Conservation (phyloP, 2,113 vertebrate genomes). For the Thinocorus orbignyianus region DNA sequence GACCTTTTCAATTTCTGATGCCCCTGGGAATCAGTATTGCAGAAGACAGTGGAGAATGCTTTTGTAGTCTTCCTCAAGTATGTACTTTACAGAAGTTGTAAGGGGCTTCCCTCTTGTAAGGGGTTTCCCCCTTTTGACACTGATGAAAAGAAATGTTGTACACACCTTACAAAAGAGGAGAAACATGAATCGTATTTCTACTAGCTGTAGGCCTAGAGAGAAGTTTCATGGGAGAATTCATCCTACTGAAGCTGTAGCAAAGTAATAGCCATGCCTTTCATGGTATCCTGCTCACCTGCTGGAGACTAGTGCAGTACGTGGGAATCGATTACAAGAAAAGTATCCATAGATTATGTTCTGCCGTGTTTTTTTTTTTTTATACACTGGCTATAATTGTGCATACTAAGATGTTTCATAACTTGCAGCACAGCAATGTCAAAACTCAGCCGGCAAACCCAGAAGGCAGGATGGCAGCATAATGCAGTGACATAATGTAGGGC, state of each 20-base stretch:
- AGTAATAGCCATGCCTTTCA: neutral
- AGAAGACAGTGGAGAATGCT: neutral
- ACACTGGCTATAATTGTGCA: neutral
- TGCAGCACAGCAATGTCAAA: fast-evolving
- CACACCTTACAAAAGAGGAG: neutral
- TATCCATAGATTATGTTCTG: neutral
- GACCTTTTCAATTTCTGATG: neutral
- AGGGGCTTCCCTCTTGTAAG: neutral
- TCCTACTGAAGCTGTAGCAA: neutral
- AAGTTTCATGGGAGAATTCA: neutral
- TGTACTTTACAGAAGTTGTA: neutral
- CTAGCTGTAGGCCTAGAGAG: neutral
- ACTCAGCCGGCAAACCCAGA: neutral
- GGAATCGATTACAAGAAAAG: neutral
- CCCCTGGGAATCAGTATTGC: neutral
- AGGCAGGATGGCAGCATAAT: neutral
- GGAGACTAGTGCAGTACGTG: neutral
- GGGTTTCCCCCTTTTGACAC: neutral
- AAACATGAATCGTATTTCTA: neutral
- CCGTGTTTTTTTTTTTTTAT: neutral
- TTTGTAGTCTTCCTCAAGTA: neutral
- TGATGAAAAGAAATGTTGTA: neutral
- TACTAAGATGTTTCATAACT: neutral
- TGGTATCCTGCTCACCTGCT: neutral
- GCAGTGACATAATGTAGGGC: neutral